These are phyloP conservation scores for Hippocampus mohnikei DNA, from an alignment of 2,113 vertebrate genomes.

Conservation along the genomic window DNA sequence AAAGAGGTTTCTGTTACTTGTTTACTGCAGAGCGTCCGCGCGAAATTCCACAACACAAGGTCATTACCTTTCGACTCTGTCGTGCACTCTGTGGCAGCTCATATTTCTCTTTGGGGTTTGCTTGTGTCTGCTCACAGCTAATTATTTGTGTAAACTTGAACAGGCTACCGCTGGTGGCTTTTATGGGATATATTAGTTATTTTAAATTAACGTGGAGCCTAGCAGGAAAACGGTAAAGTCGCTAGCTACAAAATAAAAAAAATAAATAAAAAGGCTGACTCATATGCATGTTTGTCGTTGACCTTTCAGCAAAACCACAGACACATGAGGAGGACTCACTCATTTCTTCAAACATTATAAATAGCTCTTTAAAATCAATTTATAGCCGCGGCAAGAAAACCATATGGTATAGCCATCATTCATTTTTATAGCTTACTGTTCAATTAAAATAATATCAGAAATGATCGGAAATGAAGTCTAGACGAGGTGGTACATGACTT, in stretches of 20 bases:
- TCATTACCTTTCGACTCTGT: constrained; percentile 51
- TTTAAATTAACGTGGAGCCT: constrained; percentile 54
- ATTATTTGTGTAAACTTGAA: constrained; percentile 61
- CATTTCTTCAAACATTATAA: background rate
- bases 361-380: constrained; percentile 5
- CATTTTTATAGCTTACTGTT: background rate
- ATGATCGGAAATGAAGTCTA: background rate
- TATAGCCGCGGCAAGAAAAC: background rate
- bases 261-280: constrained; percentile 37
- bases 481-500: background rate
- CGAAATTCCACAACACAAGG: constrained; percentile 42
- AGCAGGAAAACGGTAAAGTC: constrained; percentile 47
- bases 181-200: constrained; percentile 62
- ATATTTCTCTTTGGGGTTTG: constrained; percentile 55
- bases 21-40: constrained; percentile 37
- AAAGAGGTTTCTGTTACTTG: constrained; percentile 22
- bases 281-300: constrained; percentile 21
- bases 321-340: constrained; percentile 3
- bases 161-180: constrained; percentile 53
- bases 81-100: constrained; percentile 44
- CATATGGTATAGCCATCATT: background rate
- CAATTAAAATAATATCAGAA: background rate
- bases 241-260: constrained; percentile 33
- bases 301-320: constrained; percentile 31
- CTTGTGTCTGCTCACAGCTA: constrained; percentile 62